Conservation (phyloP, 1,140 invertebrate genomes). For the Aphaenogaster floridana region DNA sequence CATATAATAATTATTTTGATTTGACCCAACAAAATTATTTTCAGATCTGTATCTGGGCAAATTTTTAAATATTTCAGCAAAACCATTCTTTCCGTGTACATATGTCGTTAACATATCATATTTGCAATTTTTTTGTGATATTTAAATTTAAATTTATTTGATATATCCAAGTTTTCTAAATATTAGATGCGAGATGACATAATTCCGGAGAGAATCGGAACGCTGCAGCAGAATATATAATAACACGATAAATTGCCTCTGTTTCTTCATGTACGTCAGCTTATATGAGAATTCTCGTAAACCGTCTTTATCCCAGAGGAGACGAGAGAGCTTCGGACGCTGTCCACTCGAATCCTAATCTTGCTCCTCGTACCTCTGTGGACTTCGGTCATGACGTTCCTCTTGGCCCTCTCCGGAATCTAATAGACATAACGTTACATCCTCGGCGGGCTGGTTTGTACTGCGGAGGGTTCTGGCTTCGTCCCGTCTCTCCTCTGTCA, state of each 20-base stretch:
- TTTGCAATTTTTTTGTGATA: too few relatives aligned
- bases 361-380: not conserved
- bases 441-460: slow-evolving; percentile 43
- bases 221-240: not conserved
- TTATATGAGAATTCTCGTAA: slow-evolving; percentile 21
- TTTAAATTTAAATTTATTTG: not conserved
- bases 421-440: slow-evolving; percentile 70
- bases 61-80: too few relatives aligned
- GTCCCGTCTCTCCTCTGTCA: slow-evolving; percentile 12
- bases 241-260: slow-evolving; percentile 20
- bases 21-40: too few relatives aligned
- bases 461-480: not conserved
- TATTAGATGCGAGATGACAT: not conserved
- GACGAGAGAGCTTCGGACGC: not conserved
- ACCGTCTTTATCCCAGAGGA: not conserved
- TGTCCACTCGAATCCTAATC: slow-evolving; percentile 31
- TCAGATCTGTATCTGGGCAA: too few relatives aligned
- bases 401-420: slow-evolving; percentile 53
- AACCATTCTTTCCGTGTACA: too few relatives aligned
- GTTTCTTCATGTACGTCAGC: not conserved
- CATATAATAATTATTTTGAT: too few relatives aligned
- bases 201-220: not conserved
- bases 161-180: not conserved
- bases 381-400: slow-evolving; percentile 45
- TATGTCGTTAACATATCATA: too few relatives aligned